phyloP scores from a whole-genome alignment of 1,140 invertebrate genomes.

The silkworm (Bombyx mori) region ASM3026992v2 NC_085112.1:15288501-15289000 shows the following conservation, averaged over 20 bases:
- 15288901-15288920: slow-evolving; percentile 76
- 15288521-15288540: no score
- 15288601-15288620: no score
- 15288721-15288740: neutral
- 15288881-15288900: slow-evolving; percentile 76
- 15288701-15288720: slow-evolving; percentile 29
- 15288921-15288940: slow-evolving; percentile 74
- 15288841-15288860: slow-evolving; percentile 77
- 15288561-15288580: no score
- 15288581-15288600: no score
- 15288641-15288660: no score
- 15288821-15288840: slow-evolving; percentile 82
- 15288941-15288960: slow-evolving; percentile 81
- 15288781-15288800: slow-evolving; percentile 78
- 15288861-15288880: slow-evolving; percentile 77
- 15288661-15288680: no score
- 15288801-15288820: slow-evolving; percentile 74
- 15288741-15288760: slow-evolving; percentile 70
- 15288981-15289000: no score
- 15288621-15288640: no score
- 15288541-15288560: no score
- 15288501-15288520: no score
- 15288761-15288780: slow-evolving; percentile 77
- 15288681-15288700: no score
- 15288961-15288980: neutral